Conservation (phyloP, 2,888 invertebrate species). For the Argynnis bischoffii region DNA sequence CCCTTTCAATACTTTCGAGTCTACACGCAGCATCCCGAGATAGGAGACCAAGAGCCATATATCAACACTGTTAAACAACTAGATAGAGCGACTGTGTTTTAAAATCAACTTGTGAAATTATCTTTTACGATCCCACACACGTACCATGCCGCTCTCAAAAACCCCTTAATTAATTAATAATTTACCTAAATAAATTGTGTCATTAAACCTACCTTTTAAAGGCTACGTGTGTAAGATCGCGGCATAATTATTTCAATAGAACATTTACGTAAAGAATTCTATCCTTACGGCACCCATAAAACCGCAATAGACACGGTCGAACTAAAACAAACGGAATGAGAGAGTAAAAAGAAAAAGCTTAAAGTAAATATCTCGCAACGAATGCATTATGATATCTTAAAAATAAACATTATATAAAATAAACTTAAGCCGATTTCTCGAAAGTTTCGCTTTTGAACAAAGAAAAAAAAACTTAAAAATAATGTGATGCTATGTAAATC, state of each 20-base stretch:
- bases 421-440: constrained; percentile 51
- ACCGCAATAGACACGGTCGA: constrained; percentile 35
- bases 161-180: constrained; percentile 32
- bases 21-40: constrained; percentile 20
- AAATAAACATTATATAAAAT: constrained; percentile 53
- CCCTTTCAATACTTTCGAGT: constrained; percentile 25
- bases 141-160: constrained; percentile 36
- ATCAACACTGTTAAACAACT: constrained; percentile 14
- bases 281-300: constrained; percentile 35
- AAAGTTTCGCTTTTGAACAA: constrained; percentile 45
- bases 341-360: constrained; percentile 61
- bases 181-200: constrained; percentile 31
- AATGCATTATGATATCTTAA: constrained; percentile 40
- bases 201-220: constrained; percentile 19
- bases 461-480: constrained; percentile 20
- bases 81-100: constrained; percentile 53
- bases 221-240: constrained; percentile 45
- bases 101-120: constrained; percentile 52
- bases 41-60: not conserved
- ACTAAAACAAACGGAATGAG: constrained; percentile 65
- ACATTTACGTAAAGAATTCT: constrained; percentile 32
- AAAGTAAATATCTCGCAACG: constrained; percentile 49
- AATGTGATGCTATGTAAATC: constrained; percentile 16
- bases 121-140: constrained; percentile 45
- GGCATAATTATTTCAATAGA: constrained; percentile 29